Evolutionary conservation across 2,888 invertebrate species (phyloP), one percentile per base, ranked within the genome.

Genomic region (Aspidapion aeneum): DNA sequence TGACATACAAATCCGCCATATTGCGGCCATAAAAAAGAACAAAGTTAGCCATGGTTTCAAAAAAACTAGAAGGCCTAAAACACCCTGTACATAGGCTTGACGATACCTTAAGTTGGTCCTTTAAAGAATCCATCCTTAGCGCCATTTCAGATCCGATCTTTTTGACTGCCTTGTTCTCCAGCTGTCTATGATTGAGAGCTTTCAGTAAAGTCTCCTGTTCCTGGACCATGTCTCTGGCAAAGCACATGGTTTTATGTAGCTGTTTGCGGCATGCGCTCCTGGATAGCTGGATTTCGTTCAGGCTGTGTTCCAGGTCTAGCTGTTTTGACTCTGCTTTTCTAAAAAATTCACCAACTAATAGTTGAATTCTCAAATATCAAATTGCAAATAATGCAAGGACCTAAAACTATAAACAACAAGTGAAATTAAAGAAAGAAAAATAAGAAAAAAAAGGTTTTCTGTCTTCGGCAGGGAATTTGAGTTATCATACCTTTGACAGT

Each of bases 121-220:
- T 82, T 63, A 84, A 75, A 19, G 77, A 79, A 61, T 81, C 81
- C 80, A 84, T 83, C 66, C 81, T 78, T 48, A 76, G 76, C 1
- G 81, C 80, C 70, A 83, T 83, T 65, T 80, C 82, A 60, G 78
- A 79, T n/a, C 83, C 83, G 7, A 81, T 74, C 68, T 77, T 77
- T 62, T 79, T 78, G 18, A 81, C 79, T n/a, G 75, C 77, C 69
- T 77, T 77, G 68, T 79, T 80, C 65, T 76, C 76, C 60, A 73
- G 69, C 22, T 79, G 77, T 18, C 78, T 71, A 58, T 78, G 74
- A 69, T 77, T 83, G 2, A 80, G 64, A 12, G 78, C 77, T 62
- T 75, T 74, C 52, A 81, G 69, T n/a, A 84, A 74, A 51, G 78
- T 77, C 70, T 85, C 85, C 61, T 84, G 85, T 68, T 85, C 83